A percentile compares a stretch with the other conserved stretches of the same genome.
phyloP scores from a whole-genome alignment of 1,140 invertebrate species.

The Anoplolepis gracilipes region DNA sequence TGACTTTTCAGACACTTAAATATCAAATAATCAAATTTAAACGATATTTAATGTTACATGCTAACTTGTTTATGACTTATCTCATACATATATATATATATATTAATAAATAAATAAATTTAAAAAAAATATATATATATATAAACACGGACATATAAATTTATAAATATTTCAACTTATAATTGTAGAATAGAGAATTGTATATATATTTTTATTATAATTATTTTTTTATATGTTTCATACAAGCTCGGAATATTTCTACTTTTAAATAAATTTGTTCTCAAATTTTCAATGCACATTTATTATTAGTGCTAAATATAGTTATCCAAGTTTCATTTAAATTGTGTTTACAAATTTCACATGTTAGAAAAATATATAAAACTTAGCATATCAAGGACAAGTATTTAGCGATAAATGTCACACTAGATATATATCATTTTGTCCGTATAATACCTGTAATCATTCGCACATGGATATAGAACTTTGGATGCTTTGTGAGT shows the following conservation, averaged over 20 bases:
- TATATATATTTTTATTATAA: conserved; percentile 10
- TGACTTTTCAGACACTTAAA: too few relatives aligned
- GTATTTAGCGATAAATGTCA: neutral
- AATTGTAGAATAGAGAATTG: neutral
- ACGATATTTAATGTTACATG: neutral
- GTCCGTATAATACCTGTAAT: neutral
- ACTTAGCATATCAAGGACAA: too few relatives aligned
- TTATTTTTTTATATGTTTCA: neutral
- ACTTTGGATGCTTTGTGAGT: neutral
- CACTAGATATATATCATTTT: neutral
- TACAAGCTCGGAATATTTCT: neutral
- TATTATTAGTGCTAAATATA: conserved; percentile 2
- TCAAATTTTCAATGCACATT: neutral
- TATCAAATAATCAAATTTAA: neutral
- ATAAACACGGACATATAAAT: neutral
- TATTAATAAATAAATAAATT: too few relatives aligned
- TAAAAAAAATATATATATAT: neutral
- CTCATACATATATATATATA: neutral
- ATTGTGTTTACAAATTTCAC: neutral
- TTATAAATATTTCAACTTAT: conserved; percentile 29
- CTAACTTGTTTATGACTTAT: neutral
- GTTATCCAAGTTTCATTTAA: neutral
- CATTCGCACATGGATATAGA: neutral
- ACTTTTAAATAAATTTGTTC: neutral
- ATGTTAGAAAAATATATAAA: too few relatives aligned